A percentile compares a stretch with the other conserved stretches of the same genome.
Evolutionary conservation across 2,888 invertebrate genomes (phyloP).

Genomic region (Campoletis raptor): DNA sequence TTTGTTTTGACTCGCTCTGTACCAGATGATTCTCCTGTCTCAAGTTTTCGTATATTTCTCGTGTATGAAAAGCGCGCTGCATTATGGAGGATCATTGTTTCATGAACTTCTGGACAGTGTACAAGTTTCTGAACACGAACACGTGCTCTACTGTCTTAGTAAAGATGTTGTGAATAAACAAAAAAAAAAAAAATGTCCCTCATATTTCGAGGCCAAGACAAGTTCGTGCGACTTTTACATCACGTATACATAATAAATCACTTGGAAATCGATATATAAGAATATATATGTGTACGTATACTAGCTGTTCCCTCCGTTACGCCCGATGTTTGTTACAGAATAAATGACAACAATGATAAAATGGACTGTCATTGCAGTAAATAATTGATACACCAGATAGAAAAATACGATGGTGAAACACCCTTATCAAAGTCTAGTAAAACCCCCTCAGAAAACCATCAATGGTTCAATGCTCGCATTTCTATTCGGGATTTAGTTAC

Average conservation of each 20-base stretch:
- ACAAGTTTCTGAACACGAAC: constrained; percentile 27
- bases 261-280: constrained; percentile 3
- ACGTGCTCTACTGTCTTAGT: constrained; percentile 8
- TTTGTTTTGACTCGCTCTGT: no score
- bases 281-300: not conserved
- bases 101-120: constrained; percentile 7
- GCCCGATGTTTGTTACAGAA: not conserved
- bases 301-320: not conserved
- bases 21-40: no score
- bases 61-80: constrained; percentile 4
- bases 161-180: constrained; percentile 13
- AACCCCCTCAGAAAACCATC: not conserved
- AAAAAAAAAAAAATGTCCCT: constrained; percentile 10
- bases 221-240: constrained; percentile 20
- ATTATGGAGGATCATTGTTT: constrained; percentile 13
- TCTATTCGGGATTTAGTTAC: not conserved
- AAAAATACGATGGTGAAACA: not conserved
- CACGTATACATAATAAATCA: constrained; percentile 24
- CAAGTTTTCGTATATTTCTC: not conserved
- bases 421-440: not conserved
- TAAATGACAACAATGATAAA: not conserved
- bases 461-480: not conserved
- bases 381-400: not conserved
- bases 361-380: not conserved
- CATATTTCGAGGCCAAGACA: constrained; percentile 14